phyloP scores from a whole-genome alignment of 2,888 invertebrate species.

The Pteria penguin region DNA sequence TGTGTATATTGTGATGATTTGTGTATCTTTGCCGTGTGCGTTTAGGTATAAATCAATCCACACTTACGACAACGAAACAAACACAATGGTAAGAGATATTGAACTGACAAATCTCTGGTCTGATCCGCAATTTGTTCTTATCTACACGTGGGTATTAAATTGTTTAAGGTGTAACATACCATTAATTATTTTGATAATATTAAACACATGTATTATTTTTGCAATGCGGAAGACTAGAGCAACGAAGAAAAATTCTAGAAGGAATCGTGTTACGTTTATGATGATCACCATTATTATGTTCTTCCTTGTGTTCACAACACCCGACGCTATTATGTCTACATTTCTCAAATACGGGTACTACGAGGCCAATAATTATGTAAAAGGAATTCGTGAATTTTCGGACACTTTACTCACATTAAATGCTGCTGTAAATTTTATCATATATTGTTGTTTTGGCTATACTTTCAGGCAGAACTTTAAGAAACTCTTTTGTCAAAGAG shows the following conservation, averaged over 20 bases:
- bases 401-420: constrained; percentile 72
- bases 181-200: constrained; percentile 59
- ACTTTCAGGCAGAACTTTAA: constrained; percentile 68
- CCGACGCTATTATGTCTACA: constrained; percentile 75
- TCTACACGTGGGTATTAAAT: constrained; percentile 65
- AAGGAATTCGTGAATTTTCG: constrained; percentile 72
- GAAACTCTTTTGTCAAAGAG: constrained; percentile 29
- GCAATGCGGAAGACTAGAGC: constrained; percentile 61
- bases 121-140: constrained; percentile 54
- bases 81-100: constrained; percentile 48
- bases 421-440: constrained; percentile 71
- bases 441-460: constrained; percentile 72
- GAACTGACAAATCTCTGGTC: constrained; percentile 56
- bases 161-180: constrained; percentile 69
- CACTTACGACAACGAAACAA: constrained; percentile 38
- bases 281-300: constrained; percentile 74
- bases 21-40: constrained; percentile 65
- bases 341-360: constrained; percentile 71
- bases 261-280: constrained; percentile 74
- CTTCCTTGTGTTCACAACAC: constrained; percentile 73
- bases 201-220: constrained; percentile 67
- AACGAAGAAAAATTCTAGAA: constrained; percentile 32
- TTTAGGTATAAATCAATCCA: constrained; percentile 60
- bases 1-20: constrained; percentile 61
- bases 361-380: constrained; percentile 65